phyloP scores from a whole-genome alignment of 92 coral and sea anemone species.

The Phenganax subtilis region DNA sequence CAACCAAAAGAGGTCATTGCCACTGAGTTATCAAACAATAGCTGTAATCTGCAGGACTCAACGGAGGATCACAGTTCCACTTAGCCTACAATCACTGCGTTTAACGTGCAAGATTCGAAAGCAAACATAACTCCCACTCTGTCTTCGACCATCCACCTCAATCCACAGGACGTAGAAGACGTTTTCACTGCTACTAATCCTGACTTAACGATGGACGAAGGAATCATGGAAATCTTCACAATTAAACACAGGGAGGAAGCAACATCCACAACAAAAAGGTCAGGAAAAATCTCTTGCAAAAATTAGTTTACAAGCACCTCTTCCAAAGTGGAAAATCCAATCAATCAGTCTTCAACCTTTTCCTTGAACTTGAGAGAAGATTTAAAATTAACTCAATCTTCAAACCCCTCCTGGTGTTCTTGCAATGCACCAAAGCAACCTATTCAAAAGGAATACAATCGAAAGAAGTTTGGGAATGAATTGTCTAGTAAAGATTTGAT shows the following conservation, averaged over 20 bases:
- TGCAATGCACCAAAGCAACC: neutral
- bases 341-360: neutral
- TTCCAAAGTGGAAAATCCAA: neutral
- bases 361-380: neutral
- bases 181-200: too few species aligned
- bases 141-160: too few species aligned
- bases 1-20: neutral
- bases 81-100: neutral
- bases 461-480: neutral
- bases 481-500: neutral
- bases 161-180: too few species aligned
- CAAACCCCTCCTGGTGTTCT: neutral
- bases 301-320: neutral
- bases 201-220: too few species aligned
- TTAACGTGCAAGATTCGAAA: neutral
- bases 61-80: neutral
- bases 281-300: neutral
- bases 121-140: neutral
- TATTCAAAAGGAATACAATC: neutral
- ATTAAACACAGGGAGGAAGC: neutral
- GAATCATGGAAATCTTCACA: too few species aligned
- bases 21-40: neutral
- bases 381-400: neutral
- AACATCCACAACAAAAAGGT: neutral
- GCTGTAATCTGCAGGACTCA: neutral